Conservation (phyloP, 2,113 vertebrate species). For the Solenodon paradoxus region DNA sequence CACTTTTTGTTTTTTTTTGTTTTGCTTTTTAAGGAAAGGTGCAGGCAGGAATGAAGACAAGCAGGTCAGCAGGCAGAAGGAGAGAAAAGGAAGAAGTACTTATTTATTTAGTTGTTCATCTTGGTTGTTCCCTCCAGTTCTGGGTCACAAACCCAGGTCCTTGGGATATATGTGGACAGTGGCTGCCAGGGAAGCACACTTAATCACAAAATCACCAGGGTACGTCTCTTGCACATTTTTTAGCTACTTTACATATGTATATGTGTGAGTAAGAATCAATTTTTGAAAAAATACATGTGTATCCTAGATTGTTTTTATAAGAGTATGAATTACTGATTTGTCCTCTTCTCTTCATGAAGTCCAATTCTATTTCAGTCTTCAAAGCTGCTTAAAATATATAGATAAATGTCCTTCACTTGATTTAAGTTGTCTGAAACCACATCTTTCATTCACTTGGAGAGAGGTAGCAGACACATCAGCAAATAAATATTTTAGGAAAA, state of each 20-base stretch:
- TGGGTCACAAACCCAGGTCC: too few relatives aligned
- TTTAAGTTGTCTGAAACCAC: background rate
- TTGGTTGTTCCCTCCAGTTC: too few relatives aligned
- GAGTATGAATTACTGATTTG: background rate
- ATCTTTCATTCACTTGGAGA: background rate
- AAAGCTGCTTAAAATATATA: background rate
- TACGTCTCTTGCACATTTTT: too few relatives aligned
- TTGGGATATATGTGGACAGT: too few relatives aligned
- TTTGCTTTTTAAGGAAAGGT: too few relatives aligned
- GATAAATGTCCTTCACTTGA: background rate
- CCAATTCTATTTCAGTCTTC: background rate
- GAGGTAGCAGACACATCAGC: background rate
- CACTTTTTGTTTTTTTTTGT: too few relatives aligned
- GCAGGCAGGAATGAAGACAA: too few relatives aligned
- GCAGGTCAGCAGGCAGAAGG: too few relatives aligned
- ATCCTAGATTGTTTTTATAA: background rate
- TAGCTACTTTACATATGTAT: background rate
- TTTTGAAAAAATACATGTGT: background rate
- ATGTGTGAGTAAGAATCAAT: background rate
- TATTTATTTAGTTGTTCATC: too few relatives aligned
- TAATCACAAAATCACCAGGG: too few relatives aligned
- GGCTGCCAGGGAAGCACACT: too few relatives aligned
- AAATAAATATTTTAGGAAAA: background rate
- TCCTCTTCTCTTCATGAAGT: background rate
- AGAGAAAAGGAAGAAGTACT: too few relatives aligned